Base-by-base conservation (phyloP, 2,888 invertebrate species). In the Hemistola chrysoprasaria region DNA sequence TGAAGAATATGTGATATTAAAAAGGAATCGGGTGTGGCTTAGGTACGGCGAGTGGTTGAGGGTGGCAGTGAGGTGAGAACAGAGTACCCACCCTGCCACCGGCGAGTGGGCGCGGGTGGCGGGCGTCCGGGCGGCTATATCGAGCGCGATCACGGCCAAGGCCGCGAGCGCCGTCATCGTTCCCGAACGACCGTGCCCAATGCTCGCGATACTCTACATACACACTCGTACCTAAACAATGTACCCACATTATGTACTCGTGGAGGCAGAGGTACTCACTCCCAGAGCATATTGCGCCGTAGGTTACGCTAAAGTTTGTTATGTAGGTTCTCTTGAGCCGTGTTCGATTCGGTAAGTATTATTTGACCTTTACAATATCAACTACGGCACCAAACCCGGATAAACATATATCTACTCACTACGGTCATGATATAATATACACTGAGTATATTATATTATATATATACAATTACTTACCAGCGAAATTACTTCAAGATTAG, bases 141-240 rank as follows among this genome's bases (percentile, higher is more conserved):
- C 82, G 86, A 86, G 86, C 86, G 72, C 84, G 86, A 85, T 88
- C 87, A 87, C 82, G 87, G 87, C 84, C 87, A 88, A 87, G 87
- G 87, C 76, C 78, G 75, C 72, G 63, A 62, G 53, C 56, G 66
- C 65, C 81, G 76, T 67, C 78, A 71, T 68, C 75, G 69, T 65
- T 65, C 65, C 63, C 65, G 56, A 44, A 63, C 71, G 65, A 63
- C 64, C 70, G 61, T 62, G 63, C 67, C 59, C 58, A 50, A 53
- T 44, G 51, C 59, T 50, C 56, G 45, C 51, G 44, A 40, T 36
- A 30, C 43, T 25, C 32, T 47, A 51, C 43, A 46, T 48, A 51
- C 16, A 16, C 16, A 16, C 16, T 16, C 16, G 4, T 16, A 16
- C 16, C 16, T 16, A 16, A 16, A 16, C 16, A 16, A 16, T 16